Conservation (phyloP, 2,113 vertebrate genomes). For the Murina feae region DNA sequence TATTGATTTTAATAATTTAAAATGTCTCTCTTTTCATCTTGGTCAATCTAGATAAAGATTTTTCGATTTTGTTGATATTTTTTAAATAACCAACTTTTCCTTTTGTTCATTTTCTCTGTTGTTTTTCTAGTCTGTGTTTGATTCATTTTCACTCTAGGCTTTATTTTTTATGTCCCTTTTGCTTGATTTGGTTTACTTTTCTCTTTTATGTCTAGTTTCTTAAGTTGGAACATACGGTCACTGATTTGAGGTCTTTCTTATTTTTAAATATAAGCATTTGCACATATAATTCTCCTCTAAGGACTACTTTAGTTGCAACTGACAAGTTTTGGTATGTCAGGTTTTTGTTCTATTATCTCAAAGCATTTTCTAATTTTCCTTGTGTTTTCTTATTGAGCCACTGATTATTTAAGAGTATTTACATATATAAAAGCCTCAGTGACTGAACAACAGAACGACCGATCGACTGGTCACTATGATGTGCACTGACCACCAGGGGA, state of each 20-base stretch:
- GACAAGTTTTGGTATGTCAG: neutral
- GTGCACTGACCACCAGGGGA: no score
- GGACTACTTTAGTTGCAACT: neutral
- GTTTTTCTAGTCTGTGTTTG: neutral
- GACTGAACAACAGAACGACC: no score
- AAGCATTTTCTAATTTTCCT: neutral
- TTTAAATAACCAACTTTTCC: neutral
- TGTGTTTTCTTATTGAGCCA: neutral
- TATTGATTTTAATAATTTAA: neutral
- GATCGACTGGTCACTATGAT: no score
- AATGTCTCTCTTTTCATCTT: neutral
- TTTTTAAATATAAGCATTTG: neutral
- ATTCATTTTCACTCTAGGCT: neutral
- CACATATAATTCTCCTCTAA: neutral
- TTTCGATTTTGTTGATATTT: neutral
- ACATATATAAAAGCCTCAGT: no score
- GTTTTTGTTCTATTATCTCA: neutral
- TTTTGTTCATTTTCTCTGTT: neutral
- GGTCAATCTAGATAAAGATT: neutral
- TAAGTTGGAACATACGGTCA: neutral
- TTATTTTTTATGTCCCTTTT: neutral
- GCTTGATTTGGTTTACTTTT: neutral
- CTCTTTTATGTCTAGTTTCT: neutral
- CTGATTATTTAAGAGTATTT: neutral
- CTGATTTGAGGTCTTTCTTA: neutral